Evolutionary conservation across 1,140 invertebrate species (phyloP), one percentile per base, ranked within the genome.

Genomic region (Tetramorium parvispinum): DNA sequence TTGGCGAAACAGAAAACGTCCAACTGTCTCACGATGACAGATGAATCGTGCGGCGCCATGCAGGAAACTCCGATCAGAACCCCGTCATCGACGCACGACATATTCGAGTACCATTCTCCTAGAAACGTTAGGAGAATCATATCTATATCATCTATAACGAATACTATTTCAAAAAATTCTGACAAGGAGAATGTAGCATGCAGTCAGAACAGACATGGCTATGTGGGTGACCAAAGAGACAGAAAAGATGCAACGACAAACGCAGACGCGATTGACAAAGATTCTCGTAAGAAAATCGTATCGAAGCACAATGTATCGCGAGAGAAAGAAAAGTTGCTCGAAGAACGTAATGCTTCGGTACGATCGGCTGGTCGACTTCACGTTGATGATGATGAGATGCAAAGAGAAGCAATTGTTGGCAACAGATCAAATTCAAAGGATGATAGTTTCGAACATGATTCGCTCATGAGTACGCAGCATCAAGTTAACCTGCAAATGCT

Each of bases 391-490:
- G 13, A 13, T 7, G 16, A 49, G 18, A 11, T 0, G 27, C 27
- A 51, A n/a, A 51, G 7, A 51, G 2, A n/a, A 55, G n/a, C 32
- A n/a, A 6, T 7, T 21, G n/a, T 5, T 16, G 51, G 8, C n/a
- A 27, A 53, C 2, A 57, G 66, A 2, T 21, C 27, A 37, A 49
- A 46, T 0, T 6, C 24, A 10, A 81, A 77, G 1, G 59, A 88
- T 10, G 37, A 16, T 5, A 81, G 43, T 27, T 66, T 46, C 37
- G 63, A 90, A 0, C 18, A 86, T 3, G 91, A 92, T 18, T 87
- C 85, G 27, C 57, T 92, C 4, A 86, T 93, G 78, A 66, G 91
- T 49, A 93, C 92, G 16, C 76, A 88, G 24, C 85, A 92, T 40
- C 76, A 91, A 51, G 13, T 79, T 53, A 53, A 51, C 4, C 32